phyloP scores from a whole-genome alignment of 2,888 invertebrate genomes.

The Athetis lepigone region DNA sequence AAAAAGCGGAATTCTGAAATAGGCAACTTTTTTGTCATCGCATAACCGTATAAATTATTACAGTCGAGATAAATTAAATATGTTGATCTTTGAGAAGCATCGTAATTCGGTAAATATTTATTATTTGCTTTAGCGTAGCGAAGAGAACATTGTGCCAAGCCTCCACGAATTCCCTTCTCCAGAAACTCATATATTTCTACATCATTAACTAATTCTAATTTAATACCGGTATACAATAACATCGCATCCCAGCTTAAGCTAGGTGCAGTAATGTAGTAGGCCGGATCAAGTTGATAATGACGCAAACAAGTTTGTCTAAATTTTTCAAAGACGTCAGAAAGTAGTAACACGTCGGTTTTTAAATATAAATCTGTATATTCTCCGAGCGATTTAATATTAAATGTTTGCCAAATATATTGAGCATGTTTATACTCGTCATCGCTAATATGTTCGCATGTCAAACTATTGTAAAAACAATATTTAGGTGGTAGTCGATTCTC shows the following conservation, averaged over 20 bases:
- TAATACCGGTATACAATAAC: slow-evolving; percentile 36
- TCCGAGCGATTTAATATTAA: slow-evolving; percentile 43
- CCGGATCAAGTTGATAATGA: slow-evolving; percentile 60
- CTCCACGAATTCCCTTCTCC: slow-evolving; percentile 51
- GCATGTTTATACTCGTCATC: slow-evolving; percentile 16
- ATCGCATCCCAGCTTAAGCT: slow-evolving; percentile 60
- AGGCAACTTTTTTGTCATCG: too few species aligned
- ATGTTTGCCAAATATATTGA: slow-evolving; percentile 48
- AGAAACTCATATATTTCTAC: slow-evolving; percentile 47
- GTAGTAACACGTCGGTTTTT: too few species aligned
- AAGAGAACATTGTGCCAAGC: slow-evolving; percentile 51
- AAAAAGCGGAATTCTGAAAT: slow-evolving; percentile 12
- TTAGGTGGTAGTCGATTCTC: slow-evolving; percentile 41
- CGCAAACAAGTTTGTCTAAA: too few species aligned
- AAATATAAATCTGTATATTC: slow-evolving; percentile 11
- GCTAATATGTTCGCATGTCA: slow-evolving; percentile 35
- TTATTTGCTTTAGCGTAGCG: too few species aligned
- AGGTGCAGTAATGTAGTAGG: slow-evolving; percentile 56
- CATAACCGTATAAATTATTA: slow-evolving; percentile 18
- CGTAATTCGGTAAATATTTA: slow-evolving; percentile 57
- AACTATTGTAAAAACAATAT: slow-evolving; percentile 37
- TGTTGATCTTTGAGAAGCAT: slow-evolving; percentile 34
- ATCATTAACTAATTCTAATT: slow-evolving; percentile 53
- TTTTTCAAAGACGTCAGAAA: too few species aligned
- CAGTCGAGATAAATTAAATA: slow-evolving; percentile 12